Conservation (phyloP, 2,113 vertebrate genomes). For the Agapornis roseicollis region DNA sequence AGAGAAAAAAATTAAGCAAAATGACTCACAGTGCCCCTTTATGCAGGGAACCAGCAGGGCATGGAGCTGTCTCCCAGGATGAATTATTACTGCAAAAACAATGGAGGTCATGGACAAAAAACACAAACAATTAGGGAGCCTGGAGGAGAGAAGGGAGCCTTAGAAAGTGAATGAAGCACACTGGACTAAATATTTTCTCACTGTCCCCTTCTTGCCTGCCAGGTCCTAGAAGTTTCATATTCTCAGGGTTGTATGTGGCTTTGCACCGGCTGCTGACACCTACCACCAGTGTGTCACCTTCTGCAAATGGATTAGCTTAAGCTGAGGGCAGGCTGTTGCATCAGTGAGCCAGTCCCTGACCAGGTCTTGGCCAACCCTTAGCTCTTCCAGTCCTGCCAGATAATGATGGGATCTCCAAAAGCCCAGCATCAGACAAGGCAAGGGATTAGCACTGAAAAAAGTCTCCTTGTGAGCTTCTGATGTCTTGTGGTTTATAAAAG, state of each 20-base stretch:
- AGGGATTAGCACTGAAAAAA: neutral
- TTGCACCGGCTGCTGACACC: neutral
- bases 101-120: neutral
- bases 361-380: neutral
- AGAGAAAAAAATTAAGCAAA: neutral
- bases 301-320: neutral
- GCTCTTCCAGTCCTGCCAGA: neutral
- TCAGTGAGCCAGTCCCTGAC: neutral
- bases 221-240: neutral
- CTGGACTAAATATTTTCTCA: neutral
- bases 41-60: neutral
- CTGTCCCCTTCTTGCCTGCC: neutral
- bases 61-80: neutral
- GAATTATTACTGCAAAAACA: neutral
- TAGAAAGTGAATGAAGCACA: neutral
- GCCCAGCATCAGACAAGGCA: neutral
- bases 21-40: neutral
- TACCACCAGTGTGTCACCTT: neutral
- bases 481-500: neutral
- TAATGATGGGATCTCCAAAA: neutral
- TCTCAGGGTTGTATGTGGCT: neutral
- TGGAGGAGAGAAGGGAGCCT: neutral
- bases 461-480: accelerated
- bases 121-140: neutral
- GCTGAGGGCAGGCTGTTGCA: neutral